Evolutionary conservation across 2,113 vertebrate species (phyloP).

Genomic region (Copsychus sechellarum): DNA sequence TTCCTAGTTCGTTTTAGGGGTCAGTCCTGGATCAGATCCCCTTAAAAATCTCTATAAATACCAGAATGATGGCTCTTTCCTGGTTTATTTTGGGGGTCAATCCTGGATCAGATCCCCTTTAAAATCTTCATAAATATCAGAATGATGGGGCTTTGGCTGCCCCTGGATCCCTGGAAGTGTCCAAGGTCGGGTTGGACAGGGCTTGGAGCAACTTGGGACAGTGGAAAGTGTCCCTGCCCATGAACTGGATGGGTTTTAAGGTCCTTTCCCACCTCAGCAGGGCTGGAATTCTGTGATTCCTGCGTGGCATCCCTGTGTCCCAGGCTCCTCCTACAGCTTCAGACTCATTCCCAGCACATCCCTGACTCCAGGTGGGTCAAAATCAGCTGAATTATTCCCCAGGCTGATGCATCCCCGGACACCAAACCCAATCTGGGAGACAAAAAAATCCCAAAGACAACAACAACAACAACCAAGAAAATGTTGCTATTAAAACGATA

Average conservation of each 20-base stretch:
- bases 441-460: background rate
- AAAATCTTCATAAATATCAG: too few relatives aligned
- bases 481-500: background rate
- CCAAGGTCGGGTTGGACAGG: background rate
- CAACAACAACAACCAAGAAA: background rate
- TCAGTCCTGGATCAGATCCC: too few relatives aligned
- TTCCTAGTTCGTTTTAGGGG: too few relatives aligned
- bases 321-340: background rate
- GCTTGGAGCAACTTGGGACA: background rate
- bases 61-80: too few relatives aligned
- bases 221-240: background rate
- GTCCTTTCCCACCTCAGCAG: background rate
- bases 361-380: background rate
- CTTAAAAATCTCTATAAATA: background rate
- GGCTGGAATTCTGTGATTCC: background rate
- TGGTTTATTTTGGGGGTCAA: too few relatives aligned
- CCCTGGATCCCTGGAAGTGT: background rate
- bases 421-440: background rate
- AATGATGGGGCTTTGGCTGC: background rate
- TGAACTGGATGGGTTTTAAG: background rate
- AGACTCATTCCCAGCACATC: background rate
- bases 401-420: background rate
- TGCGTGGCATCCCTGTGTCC: fast-evolving
- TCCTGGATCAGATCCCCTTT: too few relatives aligned
- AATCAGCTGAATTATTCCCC: background rate